Evolutionary conservation across 1,140 invertebrate species (phyloP).

Genomic region (Lanistes nyassanus): DNA sequence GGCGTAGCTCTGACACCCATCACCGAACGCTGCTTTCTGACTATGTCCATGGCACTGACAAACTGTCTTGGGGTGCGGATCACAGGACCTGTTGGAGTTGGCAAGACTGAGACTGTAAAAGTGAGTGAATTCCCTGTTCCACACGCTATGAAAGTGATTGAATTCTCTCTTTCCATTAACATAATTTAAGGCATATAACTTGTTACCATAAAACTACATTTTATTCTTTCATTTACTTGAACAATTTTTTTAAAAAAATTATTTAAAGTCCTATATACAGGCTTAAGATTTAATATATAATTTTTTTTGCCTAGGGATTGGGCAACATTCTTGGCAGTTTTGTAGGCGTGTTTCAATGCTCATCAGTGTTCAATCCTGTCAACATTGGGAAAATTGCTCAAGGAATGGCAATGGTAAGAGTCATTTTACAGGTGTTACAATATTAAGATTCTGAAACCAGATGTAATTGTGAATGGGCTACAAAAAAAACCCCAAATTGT

Average conservation of each 20-base stretch:
- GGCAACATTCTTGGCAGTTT: conserved; percentile 62
- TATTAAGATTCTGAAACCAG: no score
- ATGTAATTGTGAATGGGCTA: no score
- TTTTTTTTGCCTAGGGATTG: conserved; percentile 53
- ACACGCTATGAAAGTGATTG: no score
- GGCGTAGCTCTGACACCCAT: conserved; percentile 59
- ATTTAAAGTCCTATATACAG: no score
- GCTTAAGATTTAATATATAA: no score
- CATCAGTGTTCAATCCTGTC: conserved; percentile 45
- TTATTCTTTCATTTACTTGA: no score
- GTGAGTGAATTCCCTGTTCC: conserved; percentile 31
- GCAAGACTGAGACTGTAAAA: conserved; percentile 66
- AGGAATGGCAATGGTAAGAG: conserved; percentile 62
- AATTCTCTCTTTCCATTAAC: no score
- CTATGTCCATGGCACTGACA: conserved; percentile 61
- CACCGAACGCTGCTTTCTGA: conserved; percentile 64
- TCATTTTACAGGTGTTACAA: no score
- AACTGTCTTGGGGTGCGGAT: conserved; percentile 56
- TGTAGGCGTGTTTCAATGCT: conserved; percentile 59
- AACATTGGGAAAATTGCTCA: conserved; percentile 60
- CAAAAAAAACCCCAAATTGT: no score
- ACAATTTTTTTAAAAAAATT: no score
- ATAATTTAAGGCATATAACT: no score
- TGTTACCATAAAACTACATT: no score
- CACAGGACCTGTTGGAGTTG: conserved; percentile 56